Evolutionary conservation across 2,797 vertebrate species (phyloP).

Genomic region (Melanogrammus aeglefinus): DNA sequence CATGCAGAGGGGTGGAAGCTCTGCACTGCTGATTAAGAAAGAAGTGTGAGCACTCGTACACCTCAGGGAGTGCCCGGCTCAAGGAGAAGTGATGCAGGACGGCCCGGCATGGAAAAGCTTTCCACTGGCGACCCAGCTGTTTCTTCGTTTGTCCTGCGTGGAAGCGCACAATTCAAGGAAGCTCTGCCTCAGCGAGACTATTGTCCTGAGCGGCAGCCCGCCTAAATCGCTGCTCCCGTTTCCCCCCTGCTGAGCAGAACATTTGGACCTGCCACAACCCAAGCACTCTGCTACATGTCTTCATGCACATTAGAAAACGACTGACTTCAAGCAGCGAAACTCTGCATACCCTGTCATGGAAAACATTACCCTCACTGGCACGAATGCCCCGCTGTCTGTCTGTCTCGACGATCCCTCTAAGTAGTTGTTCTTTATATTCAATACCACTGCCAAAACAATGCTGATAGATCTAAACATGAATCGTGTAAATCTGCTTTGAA

Average conservation of each 20-base stretch:
- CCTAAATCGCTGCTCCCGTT: slow-evolving; percentile 44
- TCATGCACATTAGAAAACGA: not conserved
- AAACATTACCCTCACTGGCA: not conserved
- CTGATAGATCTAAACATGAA: not conserved
- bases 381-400: not conserved
- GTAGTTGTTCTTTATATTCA: not conserved
- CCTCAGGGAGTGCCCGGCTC: not conserved
- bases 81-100: slow-evolving; percentile 33
- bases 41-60: not conserved
- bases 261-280: not conserved
- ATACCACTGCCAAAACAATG: not conserved
- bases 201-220: slow-evolving; percentile 58
- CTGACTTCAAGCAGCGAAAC: not conserved
- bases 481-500: not conserved
- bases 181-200: slow-evolving; percentile 54
- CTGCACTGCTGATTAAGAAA: not conserved
- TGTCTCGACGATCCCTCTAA: not conserved
- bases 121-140: slow-evolving; percentile 13
- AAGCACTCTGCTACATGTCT: not conserved
- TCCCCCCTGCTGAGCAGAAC: slow-evolving; percentile 31
- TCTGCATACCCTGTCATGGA: not conserved
- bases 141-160: slow-evolving; percentile 34
- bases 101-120: slow-evolving; percentile 51
- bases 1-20: not conserved
- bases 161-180: slow-evolving; percentile 78